Conservation (phyloP, 1,140 invertebrate genomes). For the Platyura marginata region DNA sequence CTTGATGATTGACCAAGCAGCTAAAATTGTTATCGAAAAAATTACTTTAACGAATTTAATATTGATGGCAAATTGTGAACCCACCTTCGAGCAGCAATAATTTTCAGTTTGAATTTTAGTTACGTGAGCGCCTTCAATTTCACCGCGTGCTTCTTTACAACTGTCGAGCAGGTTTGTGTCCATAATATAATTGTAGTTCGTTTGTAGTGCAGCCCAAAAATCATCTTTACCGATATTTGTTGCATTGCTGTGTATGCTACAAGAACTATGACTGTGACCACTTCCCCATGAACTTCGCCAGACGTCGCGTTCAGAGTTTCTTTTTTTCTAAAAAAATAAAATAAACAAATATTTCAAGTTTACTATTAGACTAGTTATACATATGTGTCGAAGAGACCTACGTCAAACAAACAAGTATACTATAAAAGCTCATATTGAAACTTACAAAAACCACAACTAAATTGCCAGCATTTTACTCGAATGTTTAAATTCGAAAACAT, state of each 20-base stretch:
- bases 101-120: neutral
- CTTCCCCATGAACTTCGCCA: conserved; percentile 51
- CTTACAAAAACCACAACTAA: no score
- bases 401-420: no score
- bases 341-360: no score
- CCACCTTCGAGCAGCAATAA: neutral
- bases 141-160: conserved; percentile 39
- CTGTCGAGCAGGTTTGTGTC: conserved; percentile 79
- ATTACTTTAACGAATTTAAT: neutral
- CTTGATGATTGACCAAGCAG: conserved; percentile 16
- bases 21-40: neutral
- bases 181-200: conserved; percentile 86
- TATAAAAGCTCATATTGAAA: no score
- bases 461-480: no score
- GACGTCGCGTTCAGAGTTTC: conserved; percentile 38
- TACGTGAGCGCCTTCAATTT: conserved; percentile 15
- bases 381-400: no score
- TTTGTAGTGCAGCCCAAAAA: conserved; percentile 73
- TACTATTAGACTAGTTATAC: no score
- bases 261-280: conserved; percentile 30
- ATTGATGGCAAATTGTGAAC: neutral
- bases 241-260: conserved; percentile 29
- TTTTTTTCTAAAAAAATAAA: conserved; percentile 10
- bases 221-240: conserved; percentile 46
- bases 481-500: no score